Percentiles rank a stretch among this genome's conserved stretches.
Conservation (phyloP, 2,113 vertebrate genomes). For the Bagarius yarrelli region DNA sequence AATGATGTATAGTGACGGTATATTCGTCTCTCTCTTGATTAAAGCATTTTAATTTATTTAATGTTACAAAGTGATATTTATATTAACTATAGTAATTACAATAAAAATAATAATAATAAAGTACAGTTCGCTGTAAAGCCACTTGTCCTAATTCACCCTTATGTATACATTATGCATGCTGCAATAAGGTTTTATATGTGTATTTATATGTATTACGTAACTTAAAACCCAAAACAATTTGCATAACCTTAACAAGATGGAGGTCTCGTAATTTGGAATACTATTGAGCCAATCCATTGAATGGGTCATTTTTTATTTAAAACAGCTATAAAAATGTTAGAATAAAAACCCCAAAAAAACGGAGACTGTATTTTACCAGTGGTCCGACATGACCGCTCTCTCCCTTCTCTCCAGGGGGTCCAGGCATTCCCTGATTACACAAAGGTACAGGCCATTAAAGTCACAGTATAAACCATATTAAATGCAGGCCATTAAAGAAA, state of each 20-base stretch:
- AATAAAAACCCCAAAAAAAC: not conserved
- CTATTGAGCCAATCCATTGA: not conserved
- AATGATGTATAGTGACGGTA: not conserved
- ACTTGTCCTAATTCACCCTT: not conserved
- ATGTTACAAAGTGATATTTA: not conserved
- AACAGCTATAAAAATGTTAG: not conserved
- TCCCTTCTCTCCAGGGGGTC: conserved; percentile 85
- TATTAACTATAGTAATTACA: not conserved
- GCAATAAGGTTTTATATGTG: not conserved
- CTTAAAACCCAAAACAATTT: too few species aligned
- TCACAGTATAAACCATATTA: not conserved
- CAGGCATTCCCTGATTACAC: conserved; percentile 83
- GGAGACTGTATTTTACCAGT: conserved; percentile 70
- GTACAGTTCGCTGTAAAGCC: not conserved
- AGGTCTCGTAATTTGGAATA: not conserved
- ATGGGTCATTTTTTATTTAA: not conserved
- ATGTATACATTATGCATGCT: not conserved
- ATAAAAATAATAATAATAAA: too few species aligned
- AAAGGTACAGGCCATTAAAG: conserved; percentile 37
- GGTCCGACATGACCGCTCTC: conserved; percentile 84
- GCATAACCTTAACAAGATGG: not conserved
- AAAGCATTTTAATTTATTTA: not conserved
- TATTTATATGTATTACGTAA: not conserved
- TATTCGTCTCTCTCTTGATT: not conserved
- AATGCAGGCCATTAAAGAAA: not conserved